Evolutionary conservation across 2,113 vertebrate genomes (phyloP).

Genomic region (Xiphophorus hellerii): DNA sequence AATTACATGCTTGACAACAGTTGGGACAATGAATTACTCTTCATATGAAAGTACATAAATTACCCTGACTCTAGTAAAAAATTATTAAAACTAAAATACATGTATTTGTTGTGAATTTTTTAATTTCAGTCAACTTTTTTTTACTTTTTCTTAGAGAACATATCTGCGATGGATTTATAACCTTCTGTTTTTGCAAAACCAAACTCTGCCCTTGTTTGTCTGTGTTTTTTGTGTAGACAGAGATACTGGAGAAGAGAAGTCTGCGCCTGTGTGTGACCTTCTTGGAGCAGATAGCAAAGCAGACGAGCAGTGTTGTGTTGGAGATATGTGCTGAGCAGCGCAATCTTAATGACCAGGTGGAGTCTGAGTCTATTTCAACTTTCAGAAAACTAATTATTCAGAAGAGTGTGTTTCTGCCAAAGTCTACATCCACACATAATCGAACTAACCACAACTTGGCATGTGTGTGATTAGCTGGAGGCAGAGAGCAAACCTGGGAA

Average conservation of each 20-base stretch:
- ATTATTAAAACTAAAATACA: background rate
- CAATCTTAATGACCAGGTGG: constrained; percentile 89
- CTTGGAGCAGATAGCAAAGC: constrained; percentile 88
- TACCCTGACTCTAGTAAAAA: background rate
- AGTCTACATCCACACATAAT: constrained; percentile 43
- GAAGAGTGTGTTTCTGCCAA: constrained; percentile 17
- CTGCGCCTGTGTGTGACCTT: constrained; percentile 86
- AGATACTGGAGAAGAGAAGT: constrained; percentile 79
- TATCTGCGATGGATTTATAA: no score
- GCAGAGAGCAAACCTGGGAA: constrained; percentile 12
- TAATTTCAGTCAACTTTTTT: background rate
- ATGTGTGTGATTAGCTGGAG: constrained; percentile 18
- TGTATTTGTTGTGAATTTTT: no score
- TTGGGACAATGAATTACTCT: background rate
- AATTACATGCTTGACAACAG: background rate
- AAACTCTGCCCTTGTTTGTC: constrained; percentile 4
- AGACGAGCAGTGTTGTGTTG: constrained; percentile 82
- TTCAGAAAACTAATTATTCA: constrained; percentile 26
- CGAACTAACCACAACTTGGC: constrained; percentile 15
- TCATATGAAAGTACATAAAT: background rate
- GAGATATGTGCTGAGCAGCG: constrained; percentile 91
- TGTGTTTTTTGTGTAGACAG: constrained; percentile 69
- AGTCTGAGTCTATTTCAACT: background rate
- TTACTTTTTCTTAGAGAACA: background rate
- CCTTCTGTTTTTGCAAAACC: background rate